Base-by-base conservation (phyloP, 2,797 vertebrate genomes). In the Sebastes melanostomus region DNA sequence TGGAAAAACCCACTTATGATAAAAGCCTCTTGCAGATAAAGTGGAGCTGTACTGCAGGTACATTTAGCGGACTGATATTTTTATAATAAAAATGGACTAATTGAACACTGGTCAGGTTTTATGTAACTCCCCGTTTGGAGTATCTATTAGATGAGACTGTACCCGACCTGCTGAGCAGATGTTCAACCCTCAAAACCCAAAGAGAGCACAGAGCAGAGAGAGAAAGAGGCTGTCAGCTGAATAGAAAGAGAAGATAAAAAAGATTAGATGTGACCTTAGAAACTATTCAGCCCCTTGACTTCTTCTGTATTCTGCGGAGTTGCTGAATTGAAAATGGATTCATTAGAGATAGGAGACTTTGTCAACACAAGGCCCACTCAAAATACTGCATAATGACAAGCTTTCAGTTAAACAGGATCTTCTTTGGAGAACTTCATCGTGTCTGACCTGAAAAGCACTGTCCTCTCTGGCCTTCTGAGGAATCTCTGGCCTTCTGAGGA, bases 21-120 rank as follows among this genome's bases (percentile, higher is more conserved):
- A 25, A 72, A 66, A 75, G 54, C 56, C 56, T 55, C 30, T 52
- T 6, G 5, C 32, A 20, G 13, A 46, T 62, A 42, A 29, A 86
- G 30, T 66, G 36, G 22, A 29, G 13, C 70, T 66, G 18, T 25
- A 24, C 22, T 24, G 22, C 22, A 18, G 55, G 14, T 65, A 29
- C 52, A 61, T 55, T 66, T 34, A 46, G 27, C 14, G 1, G 10
- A 22, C 22, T 58, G 52, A 22, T 75, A 68, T 80, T 83, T 62
- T 70, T 52, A 71, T 34, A 62, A 46, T 60, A 75, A 62, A 52
- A 76, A 66, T 11, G 24, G 8, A 71, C 54, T 70, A 75, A 66
- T 71, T 74, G 66, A 83, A 80, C 77, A 75, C 18, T 7, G 36
- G 29, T 66, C 52, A 38, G 66, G 52, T 20, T 11, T 87, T 81